phyloP scores from a whole-genome alignment of 2,888 invertebrate species.

The Scaptomyza cyrtandrae region DNA sequence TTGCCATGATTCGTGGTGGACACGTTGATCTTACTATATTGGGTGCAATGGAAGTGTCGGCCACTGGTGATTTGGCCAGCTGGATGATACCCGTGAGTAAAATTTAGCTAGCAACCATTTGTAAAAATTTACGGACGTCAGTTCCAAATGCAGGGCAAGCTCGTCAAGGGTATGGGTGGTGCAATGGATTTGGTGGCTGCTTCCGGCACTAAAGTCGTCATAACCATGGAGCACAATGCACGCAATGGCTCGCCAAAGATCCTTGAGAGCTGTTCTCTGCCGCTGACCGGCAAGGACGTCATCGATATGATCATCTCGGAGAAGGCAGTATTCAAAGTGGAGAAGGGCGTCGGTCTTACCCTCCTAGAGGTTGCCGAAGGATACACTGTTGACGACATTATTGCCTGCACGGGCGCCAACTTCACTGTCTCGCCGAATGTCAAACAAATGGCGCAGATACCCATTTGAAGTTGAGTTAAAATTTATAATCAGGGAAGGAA shows the following conservation, averaged over 20 bases:
- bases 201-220: constrained; percentile 94
- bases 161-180: constrained; percentile 99
- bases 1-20: constrained; percentile 99
- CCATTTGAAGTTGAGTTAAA: constrained; percentile 34
- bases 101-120: not conserved
- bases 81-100: constrained; percentile 99
- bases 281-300: constrained; percentile 96
- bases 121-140: not conserved
- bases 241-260: constrained; percentile 97
- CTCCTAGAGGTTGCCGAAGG: constrained; percentile 95
- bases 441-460: constrained; percentile 91
- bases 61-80: constrained; percentile 98
- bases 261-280: constrained; percentile 92
- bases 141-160: constrained; percentile 89
- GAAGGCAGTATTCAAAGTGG: constrained; percentile 96
- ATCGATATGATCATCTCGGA: constrained; percentile 99
- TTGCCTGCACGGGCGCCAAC: constrained; percentile 93
- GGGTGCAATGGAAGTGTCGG: constrained; percentile 99
- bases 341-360: constrained; percentile 92
- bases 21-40: constrained; percentile 98
- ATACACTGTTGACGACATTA: constrained; percentile 93
- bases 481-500: constrained; percentile 9
- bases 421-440: constrained; percentile 92
- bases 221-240: constrained; percentile 98
- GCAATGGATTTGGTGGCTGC: constrained; percentile 99